These are phyloP conservation scores for Mastigias papua DNA, from an alignment of 30 jellyfish, hydroid and myxozoan genomes.

Conservation along the genomic window DNA sequence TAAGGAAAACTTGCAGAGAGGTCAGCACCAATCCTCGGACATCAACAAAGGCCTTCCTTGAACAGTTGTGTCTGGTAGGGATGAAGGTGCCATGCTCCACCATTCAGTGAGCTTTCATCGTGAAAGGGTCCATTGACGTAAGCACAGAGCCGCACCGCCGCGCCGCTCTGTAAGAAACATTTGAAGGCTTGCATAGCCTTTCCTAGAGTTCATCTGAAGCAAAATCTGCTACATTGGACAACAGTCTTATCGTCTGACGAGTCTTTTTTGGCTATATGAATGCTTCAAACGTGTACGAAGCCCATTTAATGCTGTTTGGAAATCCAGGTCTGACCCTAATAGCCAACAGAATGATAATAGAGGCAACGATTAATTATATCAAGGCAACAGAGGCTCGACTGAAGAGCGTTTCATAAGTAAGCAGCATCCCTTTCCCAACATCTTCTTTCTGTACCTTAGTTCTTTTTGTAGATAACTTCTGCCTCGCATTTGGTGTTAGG, in stretches of 20 bases:
- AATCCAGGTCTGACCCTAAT: no score
- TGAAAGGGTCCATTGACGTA: background rate
- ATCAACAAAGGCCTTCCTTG: background rate
- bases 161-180: background rate
- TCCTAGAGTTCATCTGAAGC: background rate
- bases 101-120: background rate
- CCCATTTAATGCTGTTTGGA: background rate
- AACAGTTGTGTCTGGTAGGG: background rate
- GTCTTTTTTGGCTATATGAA: background rate
- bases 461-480: no score
- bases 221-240: background rate
- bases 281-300: background rate
- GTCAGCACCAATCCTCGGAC: conserved; percentile 29
- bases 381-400: no score
- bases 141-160: background rate
- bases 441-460: no score
- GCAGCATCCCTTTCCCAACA: no score
- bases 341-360: no score
- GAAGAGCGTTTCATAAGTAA: no score
- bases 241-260: background rate
- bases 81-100: background rate
- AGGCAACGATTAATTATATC: no score
- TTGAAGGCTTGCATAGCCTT: background rate
- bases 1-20: conserved; percentile 1
- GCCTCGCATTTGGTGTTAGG: no score